These are phyloP conservation scores for Meiosimyza platycephala DNA, from an alignment of 2,888 invertebrate species.

Conservation along the genomic window DNA sequence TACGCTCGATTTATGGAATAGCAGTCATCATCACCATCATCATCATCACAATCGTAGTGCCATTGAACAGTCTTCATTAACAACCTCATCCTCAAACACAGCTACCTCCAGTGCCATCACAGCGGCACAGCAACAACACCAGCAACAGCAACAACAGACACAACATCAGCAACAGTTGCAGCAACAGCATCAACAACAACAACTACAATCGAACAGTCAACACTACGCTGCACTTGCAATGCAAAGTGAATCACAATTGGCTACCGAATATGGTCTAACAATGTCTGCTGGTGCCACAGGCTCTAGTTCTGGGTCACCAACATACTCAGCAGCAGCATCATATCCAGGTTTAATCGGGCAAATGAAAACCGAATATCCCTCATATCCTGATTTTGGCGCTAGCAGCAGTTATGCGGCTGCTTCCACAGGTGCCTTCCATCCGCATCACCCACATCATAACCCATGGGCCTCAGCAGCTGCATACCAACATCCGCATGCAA, in stretches of 20 bases:
- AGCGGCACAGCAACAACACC: constrained; percentile 41
- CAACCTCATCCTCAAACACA: constrained; percentile 31
- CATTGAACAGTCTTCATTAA: constrained; percentile 39
- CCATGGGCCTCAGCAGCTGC: constrained; percentile 59
- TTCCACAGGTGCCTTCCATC: constrained; percentile 47
- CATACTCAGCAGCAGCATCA: constrained; percentile 36
- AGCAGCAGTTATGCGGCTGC: constrained; percentile 50
- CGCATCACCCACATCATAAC: constrained; percentile 51
- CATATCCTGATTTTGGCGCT: constrained; percentile 55
- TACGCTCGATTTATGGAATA: constrained; percentile 49
- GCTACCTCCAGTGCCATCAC: constrained; percentile 37
- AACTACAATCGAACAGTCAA: constrained; percentile 39
- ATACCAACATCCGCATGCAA: constrained; percentile 59
- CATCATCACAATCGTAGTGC: constrained; percentile 39
- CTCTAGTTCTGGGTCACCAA: constrained; percentile 33
- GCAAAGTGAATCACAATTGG: constrained; percentile 60
- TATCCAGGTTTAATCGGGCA: constrained; percentile 52
- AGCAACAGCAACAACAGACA: constrained; percentile 43
- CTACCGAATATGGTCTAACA: constrained; percentile 59
- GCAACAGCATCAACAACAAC: constrained; percentile 45
- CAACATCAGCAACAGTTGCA: constrained; percentile 44
- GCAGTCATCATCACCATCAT: constrained; percentile 45
- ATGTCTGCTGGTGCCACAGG: constrained; percentile 51
- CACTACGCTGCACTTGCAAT: constrained; percentile 60
- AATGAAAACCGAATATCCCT: constrained; percentile 59